Evolutionary conservation across 2,888 invertebrate genomes (phyloP), one percentile per base, ranked within the genome.

Genomic region (Melanargia galathea): DNA sequence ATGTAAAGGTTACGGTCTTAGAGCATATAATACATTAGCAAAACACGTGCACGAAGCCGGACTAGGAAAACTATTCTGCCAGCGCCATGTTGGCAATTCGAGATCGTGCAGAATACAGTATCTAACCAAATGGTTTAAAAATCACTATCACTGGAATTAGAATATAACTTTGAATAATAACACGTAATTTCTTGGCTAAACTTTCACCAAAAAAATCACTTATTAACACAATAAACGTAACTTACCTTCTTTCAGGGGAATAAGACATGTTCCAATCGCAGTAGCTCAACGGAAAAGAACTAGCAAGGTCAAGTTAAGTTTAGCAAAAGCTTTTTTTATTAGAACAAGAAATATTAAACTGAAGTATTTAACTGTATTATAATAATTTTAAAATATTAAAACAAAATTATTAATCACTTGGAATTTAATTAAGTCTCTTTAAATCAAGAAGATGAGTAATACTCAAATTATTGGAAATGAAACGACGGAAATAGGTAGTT

Each of bases 251-350:
- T 92, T 96, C 95, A 89, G 93, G 92, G 87, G 94, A 93, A 94
- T 93, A 94, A 92, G 96, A 96, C 96, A 96, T 96, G 94, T 94
- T 95, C 93, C 93, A 94, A 94, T 94, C 93, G 93, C 93, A 93
- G 93, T 93, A 92, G 94, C 93, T 93, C 93, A 93, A 94, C 94
- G 94, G 94, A 95, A 95, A 95, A 93, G 92, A 91, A 90, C 90
- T 89, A 83, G 81, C 87, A 90, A 91, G 91, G 91, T 91, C 91
- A 91, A 91, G 89, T 89, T 93, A 89, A 92, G 92, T 86, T 79
- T 86, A 82, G 76, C 73, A 81, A 75, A 81, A 80, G 84, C 84
- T 86, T 87, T 86, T 78, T 77, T 75, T 70, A 65, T 62, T 61
- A 60, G 66, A 68, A 63, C 55, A 58, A 54, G 45, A 67, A 65